Evolutionary conservation across 2,888 invertebrate species (phyloP).

Genomic region (Palloptera scutellata): DNA sequence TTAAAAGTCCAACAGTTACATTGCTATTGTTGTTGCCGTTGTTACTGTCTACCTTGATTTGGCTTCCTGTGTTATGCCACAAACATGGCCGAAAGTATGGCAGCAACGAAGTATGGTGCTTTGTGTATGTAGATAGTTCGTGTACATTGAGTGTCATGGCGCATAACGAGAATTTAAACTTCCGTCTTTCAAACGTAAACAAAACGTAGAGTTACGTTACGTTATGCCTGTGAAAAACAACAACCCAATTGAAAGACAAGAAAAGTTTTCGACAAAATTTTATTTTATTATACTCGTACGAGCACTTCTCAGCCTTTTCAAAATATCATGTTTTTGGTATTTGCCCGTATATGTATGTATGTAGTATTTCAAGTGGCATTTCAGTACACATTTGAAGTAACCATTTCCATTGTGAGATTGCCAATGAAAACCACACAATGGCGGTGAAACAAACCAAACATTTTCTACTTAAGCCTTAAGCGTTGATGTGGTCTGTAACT

Average conservation of each 20-base stretch:
- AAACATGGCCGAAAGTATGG: constrained; percentile 23
- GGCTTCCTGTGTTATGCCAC: constrained; percentile 11
- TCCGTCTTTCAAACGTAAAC: constrained; percentile 29
- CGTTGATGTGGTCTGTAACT: constrained; percentile 29
- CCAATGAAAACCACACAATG: constrained; percentile 40
- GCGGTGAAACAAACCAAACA: constrained; percentile 35
- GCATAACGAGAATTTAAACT: constrained; percentile 12
- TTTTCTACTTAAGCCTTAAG: constrained; percentile 33
- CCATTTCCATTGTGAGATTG: constrained; percentile 35
- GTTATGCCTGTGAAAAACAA: constrained; percentile 11
- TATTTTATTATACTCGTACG: constrained; percentile 9
- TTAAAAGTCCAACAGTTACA: constrained; percentile 24
- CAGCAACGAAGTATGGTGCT: background rate
- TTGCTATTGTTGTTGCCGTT: constrained; percentile 11
- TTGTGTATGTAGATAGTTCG: too few species aligned
- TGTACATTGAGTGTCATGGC: too few species aligned
- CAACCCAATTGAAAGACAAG: constrained; percentile 12
- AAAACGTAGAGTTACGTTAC: constrained; percentile 13
- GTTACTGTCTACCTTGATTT: constrained; percentile 28
- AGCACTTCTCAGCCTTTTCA: background rate
- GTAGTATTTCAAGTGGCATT: background rate
- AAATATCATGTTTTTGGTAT: too few species aligned
- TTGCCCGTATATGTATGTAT: too few species aligned
- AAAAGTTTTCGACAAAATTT: constrained; percentile 25
- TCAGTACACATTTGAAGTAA: constrained; percentile 15